Evolutionary conservation across 2,113 vertebrate species (phyloP).

Genomic region (Petroica traversi): DNA sequence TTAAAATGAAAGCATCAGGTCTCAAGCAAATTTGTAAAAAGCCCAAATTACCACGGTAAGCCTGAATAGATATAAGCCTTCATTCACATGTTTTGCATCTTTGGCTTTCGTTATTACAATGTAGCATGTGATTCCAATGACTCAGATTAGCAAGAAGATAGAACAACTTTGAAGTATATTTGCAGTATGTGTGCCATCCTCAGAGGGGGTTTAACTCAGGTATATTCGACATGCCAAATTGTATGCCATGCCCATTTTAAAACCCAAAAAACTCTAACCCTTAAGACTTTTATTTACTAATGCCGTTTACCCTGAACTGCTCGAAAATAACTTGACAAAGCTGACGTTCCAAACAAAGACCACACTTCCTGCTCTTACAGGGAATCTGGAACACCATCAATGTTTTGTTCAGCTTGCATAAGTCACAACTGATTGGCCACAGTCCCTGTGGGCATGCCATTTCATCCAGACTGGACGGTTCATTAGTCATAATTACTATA

Average conservation of each 20-base stretch:
- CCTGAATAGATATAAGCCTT: not conserved
- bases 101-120: not conserved
- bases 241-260: not conserved
- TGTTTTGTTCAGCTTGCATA: conserved; percentile 80
- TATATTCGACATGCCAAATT: not conserved
- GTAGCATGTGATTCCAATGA: not conserved
- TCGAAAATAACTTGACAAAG: conserved; percentile 26
- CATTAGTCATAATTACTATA: conserved; percentile 93
- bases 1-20: not conserved
- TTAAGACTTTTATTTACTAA: not conserved
- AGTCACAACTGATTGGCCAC: conserved; percentile 85
- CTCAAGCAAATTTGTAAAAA: not conserved
- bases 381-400: conserved; percentile 71
- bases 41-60: not conserved
- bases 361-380: conserved; percentile 38
- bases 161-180: not conserved
- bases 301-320: not conserved
- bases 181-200: not conserved
- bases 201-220: not conserved
- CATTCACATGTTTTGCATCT: not conserved
- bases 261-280: not conserved
- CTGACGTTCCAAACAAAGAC: conserved; percentile 54
- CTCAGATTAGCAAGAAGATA: not conserved
- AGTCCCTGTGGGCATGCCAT: conserved; percentile 85
- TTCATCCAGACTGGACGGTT: conserved; percentile 92